Base-by-base conservation (phyloP, 2,113 vertebrate genomes). In the Thamnophis sirtalis region DNA sequence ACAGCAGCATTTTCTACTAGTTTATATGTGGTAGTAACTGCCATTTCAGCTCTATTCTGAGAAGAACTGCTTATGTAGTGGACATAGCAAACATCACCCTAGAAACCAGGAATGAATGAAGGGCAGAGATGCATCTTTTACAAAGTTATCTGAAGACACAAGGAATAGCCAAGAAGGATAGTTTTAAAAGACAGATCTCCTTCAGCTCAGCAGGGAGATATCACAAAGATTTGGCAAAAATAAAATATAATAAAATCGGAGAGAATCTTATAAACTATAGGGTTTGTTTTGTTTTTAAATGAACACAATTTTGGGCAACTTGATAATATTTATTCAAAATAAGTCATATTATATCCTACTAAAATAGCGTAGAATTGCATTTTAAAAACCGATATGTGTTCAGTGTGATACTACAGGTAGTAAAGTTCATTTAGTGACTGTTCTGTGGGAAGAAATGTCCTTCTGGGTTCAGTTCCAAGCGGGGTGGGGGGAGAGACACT, bases 21-120 rank as follows among this genome's bases (percentile, higher is more conserved):
- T 87, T 91, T 91, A 56, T 87, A 85, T 92, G 28, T 84, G 73
- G 53, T 6, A 92, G 87, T 50, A 89, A 89, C 19, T 73, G 2
- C 55, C 86, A 86, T 92, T 85, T 91, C 68, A 89, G 91, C 33
- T 85, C 33, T 68, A 49, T 90, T 92, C 53, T 28, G 93, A 54
- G 53, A 53, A 93, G 58, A 91, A 80, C n/a, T 38, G 53, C 87
- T 92, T 84, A 88, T 33, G 28, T n/a, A 53, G 86, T 38, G 89
- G 24, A 89, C 91, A 89, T 73, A 0, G 0, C 10, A 28, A 90
- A 86, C 50, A 88, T 95, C 90, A 56, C 90, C 94, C 88, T 43
- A 93, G 90, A 92, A 95, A 93, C 91, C 93, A 68, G 92, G 93
- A 93, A 95, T 86, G 89, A 43, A 91, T 84, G 33, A 0, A 92